Evolutionary conservation across 2,113 vertebrate species (phyloP), one percentile per base, ranked within the genome.

Genomic region (Agapornis roseicollis): DNA sequence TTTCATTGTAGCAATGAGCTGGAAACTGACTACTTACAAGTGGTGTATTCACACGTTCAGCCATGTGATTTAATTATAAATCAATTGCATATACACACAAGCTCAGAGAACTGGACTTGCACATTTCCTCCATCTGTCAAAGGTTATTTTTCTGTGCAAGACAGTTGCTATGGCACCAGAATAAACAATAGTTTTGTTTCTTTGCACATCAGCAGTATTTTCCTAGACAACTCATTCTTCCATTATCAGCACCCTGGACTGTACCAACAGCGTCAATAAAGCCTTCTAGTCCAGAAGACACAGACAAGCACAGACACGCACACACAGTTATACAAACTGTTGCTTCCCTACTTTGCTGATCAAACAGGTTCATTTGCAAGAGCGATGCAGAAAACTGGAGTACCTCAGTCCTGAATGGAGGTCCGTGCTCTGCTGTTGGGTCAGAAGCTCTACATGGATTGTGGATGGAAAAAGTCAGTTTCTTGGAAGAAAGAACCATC

Each of bases 141-240:
- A 94, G 70, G 53, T 60, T 77, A 24, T 66, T 91, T 85, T 82
- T 52, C 41, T 49, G 87, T 55, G 64, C 76, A 35, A 71, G 60
- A 83, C 31, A 83, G 71, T 60, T 93, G 85, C 60, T 86, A 28
- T 52, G 29, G 79, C 79, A 89, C 64, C 35, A 80, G 85, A 90
- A 88, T 85, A 91, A 96, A 90, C 91, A 96, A 47, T 68, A 74
- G 85, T 94, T 95, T 74, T 58, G 61, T 47, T 55, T 83, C 79
- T 88, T 71, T 84, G 85, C 82, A 85, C 56, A n/a, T 85, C 80
- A 87, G 29, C 73, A 87, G 65, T 56, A 2, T 64, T 74, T 83
- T 71, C 46, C 49, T 13, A 85, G 58, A 88, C 70, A 82, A 14
- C 11, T 17, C 10, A 0, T 49, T 89, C 58, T 89, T 44, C 69